These are phyloP conservation scores for Apodemus agrarius DNA, from an alignment of 2,797 vertebrate genomes.

Conservation along the genomic window DNA sequence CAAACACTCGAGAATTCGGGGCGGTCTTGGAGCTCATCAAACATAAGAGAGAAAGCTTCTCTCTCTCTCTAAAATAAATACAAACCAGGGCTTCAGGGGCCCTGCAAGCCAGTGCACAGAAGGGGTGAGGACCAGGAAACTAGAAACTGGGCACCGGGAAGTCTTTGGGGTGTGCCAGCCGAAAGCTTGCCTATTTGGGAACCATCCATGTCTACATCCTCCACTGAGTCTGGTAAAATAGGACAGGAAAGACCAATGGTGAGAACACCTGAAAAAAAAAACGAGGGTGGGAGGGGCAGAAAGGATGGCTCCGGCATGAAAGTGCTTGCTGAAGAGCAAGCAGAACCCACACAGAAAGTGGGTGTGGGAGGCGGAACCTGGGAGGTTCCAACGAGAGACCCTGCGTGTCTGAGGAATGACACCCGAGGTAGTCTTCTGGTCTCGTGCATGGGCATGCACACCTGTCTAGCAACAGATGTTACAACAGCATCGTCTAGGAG, in stretches of 20 bases:
- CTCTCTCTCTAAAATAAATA: background rate
- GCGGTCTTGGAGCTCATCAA: background rate
- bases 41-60: background rate
- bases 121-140: background rate
- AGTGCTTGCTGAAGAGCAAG: background rate
- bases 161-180: rapidly evolving
- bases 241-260: background rate
- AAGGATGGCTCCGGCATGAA: background rate
- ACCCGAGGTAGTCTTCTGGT: background rate
- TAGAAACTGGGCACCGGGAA: background rate
- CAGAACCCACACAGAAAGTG: background rate
- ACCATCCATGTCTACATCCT: background rate
- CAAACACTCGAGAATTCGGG: background rate
- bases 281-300: background rate
- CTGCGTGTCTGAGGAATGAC: background rate
- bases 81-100: background rate
- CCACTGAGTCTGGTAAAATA: background rate
- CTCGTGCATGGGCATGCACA: background rate
- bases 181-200: background rate
- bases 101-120: background rate
- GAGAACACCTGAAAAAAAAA: background rate
- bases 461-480: background rate
- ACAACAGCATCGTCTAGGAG: background rate
- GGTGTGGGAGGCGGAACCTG: rapidly evolving
- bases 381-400: background rate